These are phyloP conservation scores for Gallinago nigripennis DNA, from an alignment of 2,797 vertebrate genomes.

Conservation along the genomic window DNA sequence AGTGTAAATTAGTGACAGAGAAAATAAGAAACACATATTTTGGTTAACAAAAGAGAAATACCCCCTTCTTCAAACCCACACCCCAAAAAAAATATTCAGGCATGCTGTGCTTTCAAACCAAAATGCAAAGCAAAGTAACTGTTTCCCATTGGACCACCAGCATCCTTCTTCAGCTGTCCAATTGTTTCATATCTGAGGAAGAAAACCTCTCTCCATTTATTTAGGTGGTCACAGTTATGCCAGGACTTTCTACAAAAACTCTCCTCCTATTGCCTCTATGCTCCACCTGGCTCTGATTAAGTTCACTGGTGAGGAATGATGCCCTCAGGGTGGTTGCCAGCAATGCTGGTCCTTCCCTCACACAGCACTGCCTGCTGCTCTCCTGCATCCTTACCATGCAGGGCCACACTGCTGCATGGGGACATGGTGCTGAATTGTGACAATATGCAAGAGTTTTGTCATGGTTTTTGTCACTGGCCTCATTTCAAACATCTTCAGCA, in stretches of 20 bases:
- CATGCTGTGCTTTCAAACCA: neutral
- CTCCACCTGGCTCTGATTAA: neutral
- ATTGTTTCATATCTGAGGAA: neutral
- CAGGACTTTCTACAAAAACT: neutral
- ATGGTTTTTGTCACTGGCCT: neutral
- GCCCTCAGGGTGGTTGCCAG: neutral
- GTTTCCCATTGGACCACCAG: neutral
- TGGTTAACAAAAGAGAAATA: neutral
- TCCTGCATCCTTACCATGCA: neutral
- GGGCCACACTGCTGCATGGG: accelerated
- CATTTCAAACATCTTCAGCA: neutral
- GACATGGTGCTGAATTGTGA: neutral
- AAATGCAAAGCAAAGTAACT: neutral
- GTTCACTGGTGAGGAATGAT: neutral
- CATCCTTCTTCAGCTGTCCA: neutral
- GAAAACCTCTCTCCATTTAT: neutral
- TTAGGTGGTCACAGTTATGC: neutral
- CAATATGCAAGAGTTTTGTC: neutral
- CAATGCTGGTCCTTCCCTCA: neutral
- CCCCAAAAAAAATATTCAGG: neutral
- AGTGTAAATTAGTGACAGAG: neutral
- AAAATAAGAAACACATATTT: neutral
- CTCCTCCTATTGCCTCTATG: neutral
- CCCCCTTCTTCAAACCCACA: neutral
- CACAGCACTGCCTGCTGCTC: neutral